A percentile compares a stretch with the other conserved stretches of the same genome.
Conservation (phyloP, 2,797 vertebrate species). For the Halcyon leucocephala region DNA sequence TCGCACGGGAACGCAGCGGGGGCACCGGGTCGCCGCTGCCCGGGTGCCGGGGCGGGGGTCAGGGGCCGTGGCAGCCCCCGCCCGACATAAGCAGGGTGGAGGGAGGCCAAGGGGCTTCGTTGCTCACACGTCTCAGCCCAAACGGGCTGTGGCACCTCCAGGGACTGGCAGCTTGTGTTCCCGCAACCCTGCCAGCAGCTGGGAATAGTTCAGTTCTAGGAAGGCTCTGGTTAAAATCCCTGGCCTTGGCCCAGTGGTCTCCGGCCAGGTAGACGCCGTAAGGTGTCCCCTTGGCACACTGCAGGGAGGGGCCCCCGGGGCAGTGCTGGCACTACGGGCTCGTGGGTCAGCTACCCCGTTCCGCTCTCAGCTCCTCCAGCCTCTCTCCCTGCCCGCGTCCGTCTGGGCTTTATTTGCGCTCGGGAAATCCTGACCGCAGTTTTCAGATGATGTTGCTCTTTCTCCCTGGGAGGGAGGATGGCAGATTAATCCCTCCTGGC, state of each 20-base stretch:
- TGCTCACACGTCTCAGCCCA: neutral
- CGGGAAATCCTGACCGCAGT: neutral
- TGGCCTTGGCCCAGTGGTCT: neutral
- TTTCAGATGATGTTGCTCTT: neutral
- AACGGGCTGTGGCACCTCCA: neutral
- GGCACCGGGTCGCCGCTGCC: neutral
- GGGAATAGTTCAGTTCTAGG: neutral
- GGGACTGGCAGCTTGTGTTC: neutral
- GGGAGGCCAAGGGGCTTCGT: neutral
- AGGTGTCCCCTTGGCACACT: neutral
- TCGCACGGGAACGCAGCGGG: neutral
- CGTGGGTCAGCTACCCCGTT: fast-evolving
- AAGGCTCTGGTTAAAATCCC: neutral
- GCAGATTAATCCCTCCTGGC: neutral
- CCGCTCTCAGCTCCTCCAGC: neutral
- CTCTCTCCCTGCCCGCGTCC: neutral
- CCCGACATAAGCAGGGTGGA: neutral
- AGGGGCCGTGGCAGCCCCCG: neutral
- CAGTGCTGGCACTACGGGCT: neutral
- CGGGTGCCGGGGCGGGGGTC: fast-evolving
- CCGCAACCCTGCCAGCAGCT: neutral
- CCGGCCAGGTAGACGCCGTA: fast-evolving
- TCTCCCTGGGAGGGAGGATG: neutral
- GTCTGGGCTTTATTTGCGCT: neutral
- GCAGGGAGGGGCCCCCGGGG: neutral